phyloP scores from a whole-genome alignment of 2,113 vertebrate genomes.

The Emydura subglobosa region DNA sequence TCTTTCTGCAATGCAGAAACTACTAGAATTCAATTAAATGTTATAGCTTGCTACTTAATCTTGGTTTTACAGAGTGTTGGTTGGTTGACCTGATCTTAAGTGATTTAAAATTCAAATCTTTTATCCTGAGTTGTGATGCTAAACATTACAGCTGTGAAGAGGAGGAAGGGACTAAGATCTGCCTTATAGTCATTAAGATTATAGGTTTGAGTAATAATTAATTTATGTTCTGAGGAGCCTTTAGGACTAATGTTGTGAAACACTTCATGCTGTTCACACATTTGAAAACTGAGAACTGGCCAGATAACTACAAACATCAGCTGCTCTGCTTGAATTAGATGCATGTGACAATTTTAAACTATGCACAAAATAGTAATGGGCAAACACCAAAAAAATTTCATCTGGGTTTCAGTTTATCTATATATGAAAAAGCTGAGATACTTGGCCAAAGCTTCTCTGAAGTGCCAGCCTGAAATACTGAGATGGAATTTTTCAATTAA shows the following conservation, averaged over 20 bases:
- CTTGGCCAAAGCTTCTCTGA: background rate
- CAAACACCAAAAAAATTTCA: background rate
- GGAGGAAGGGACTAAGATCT: conserved; percentile 9
- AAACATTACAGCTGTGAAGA: conserved; percentile 38
- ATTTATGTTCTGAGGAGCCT: conserved; percentile 46
- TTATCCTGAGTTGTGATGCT: conserved; percentile 45
- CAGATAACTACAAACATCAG: background rate
- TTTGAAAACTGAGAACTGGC: conserved; percentile 43
- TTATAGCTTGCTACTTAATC: conserved; percentile 71
- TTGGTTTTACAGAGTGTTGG: conserved; percentile 68
- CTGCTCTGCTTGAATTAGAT: background rate
- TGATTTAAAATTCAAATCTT: conserved; percentile 61
- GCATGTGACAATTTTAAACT: background rate
- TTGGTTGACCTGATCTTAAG: conserved; percentile 67
- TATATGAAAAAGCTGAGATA: background rate
- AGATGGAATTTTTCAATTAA: background rate
- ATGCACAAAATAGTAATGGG: background rate
- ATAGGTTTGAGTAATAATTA: conserved; percentile 16
- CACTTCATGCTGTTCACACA: conserved; percentile 35
- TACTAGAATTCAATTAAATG: conserved; percentile 68
- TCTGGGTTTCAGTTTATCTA: background rate
- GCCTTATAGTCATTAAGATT: conserved; percentile 11
- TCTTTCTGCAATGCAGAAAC: conserved; percentile 50
- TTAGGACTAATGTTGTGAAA: conserved; percentile 33
- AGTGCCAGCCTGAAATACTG: background rate